Evolutionary conservation across 2,797 vertebrate species (phyloP), one percentile per base, ranked within the genome.

Genomic region (Falco concolor): DNA sequence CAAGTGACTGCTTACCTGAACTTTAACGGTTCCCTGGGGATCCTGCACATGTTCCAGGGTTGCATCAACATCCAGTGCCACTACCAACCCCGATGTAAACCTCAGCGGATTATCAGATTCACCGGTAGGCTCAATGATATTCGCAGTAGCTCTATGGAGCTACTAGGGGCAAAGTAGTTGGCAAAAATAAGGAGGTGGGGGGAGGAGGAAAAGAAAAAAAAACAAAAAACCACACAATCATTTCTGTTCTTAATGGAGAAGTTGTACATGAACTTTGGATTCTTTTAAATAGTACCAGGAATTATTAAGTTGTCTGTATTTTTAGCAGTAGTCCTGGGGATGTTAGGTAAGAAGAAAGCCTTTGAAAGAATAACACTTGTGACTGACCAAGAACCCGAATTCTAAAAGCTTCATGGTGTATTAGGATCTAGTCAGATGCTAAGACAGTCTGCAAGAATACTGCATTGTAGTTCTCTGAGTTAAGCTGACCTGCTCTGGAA

Each of bases 101-200:
- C 98, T 97, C 96, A 99, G 97, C 1, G 99, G 99, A 96, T 99
- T 99, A 95, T 99, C 99, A 0, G 99, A 99, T 96, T 99, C 99
- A 10, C 99, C 99, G 0, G 99, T 99, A 0, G 99, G 99, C 94
- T 99, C 99, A 4, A 99, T 99, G 96, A 99, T 99, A 75, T 98
- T 98, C 42, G 99, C 99, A 0, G 98, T 98, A 2, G 99, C 99
- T 77, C 97, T 98, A 38, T 99, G 98, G 92, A 99, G 98, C 99
- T 99, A 18, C 19, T 12, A 47, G 91, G 42, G 40, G 20, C n/a
- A 57, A 53, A 89, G 34, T 0, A 0, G 65, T 84, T 30, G 87
- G 30, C 78, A 88, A 80, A 92, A 93, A 5, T 4, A 28, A 75
- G 25, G 15, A 30, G 8, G 4, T 12, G 27, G 1, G 2, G 8